Conservation (phyloP, 2,113 vertebrate genomes). For the Melanerpes aurifrons region DNA sequence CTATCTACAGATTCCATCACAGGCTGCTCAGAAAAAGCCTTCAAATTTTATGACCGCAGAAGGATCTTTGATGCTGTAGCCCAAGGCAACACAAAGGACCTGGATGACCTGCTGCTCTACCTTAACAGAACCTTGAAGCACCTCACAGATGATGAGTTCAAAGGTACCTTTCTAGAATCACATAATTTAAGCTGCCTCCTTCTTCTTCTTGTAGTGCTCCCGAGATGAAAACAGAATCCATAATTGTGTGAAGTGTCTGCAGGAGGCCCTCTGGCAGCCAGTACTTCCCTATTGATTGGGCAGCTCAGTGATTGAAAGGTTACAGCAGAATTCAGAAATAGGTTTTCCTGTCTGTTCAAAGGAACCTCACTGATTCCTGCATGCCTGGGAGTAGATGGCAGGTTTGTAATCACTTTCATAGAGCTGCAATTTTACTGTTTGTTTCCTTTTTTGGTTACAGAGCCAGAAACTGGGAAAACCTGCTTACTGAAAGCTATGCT, state of each 20-base stretch:
- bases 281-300: not conserved
- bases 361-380: not conserved
- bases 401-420: not conserved
- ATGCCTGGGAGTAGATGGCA: not conserved
- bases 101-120: constrained; percentile 85
- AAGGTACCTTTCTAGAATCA: constrained; percentile 73
- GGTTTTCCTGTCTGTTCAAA: not conserved
- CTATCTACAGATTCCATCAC: constrained; percentile 56
- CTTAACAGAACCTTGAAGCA: constrained; percentile 82
- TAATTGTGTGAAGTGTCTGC: not conserved
- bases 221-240: not conserved
- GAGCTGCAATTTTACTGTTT: not conserved
- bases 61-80: constrained; percentile 89
- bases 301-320: not conserved
- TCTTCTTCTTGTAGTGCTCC: not conserved
- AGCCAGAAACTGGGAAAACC: constrained; percentile 90
- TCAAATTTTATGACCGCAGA: constrained; percentile 74
- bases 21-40: constrained; percentile 60
- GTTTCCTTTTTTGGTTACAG: constrained; percentile 62
- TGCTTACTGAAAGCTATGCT: constrained; percentile 92
- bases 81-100: constrained; percentile 77
- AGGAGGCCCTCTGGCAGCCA: not conserved
- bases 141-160: constrained; percentile 88
- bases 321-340: not conserved
- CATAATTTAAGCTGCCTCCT: not conserved